Conservation (phyloP, 37 sponge, comb jelly and placozoan genomes). For the Halichondria panicea region DNA sequence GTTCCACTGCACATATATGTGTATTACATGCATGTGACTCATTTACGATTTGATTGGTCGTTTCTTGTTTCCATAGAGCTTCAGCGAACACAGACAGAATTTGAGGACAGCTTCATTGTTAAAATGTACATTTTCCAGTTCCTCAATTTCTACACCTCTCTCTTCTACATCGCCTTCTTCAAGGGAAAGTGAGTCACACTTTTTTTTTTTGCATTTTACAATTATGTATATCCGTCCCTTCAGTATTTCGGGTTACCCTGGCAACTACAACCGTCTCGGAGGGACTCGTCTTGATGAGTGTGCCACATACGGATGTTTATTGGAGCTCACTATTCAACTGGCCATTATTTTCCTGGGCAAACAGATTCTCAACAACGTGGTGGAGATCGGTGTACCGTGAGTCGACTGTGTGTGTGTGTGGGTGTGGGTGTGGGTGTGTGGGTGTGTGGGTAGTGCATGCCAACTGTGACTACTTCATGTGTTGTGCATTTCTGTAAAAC, state of each 20-base stretch:
- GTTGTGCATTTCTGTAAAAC: too few species aligned
- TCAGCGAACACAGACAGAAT: slow-evolving; percentile 95
- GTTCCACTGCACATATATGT: too few species aligned
- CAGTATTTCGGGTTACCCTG: slow-evolving; percentile 86
- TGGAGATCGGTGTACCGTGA: slow-evolving; percentile 91
- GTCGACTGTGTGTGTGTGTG: slow-evolving; percentile 36
- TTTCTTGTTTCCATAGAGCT: slow-evolving; percentile 61
- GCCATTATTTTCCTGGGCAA: slow-evolving; percentile 92
- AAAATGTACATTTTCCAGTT: slow-evolving; percentile 97
- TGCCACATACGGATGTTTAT: slow-evolving; percentile 91
- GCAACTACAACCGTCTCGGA: slow-evolving; percentile 67
- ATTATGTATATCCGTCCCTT: slow-evolving; percentile 2
- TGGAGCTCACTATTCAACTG: slow-evolving; percentile 95
- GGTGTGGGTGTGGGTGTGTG: too few species aligned
- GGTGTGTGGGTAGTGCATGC: too few species aligned
- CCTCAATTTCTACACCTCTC: slow-evolving; percentile 87
- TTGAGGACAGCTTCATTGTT: slow-evolving; percentile 94
- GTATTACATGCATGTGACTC: too few species aligned
- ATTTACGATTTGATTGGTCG: too few species aligned
- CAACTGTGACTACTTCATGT: too few species aligned
- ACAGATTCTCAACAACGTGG: slow-evolving; percentile 87
- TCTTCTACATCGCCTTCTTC: slow-evolving; percentile 96
- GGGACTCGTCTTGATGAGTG: slow-evolving; percentile 91
- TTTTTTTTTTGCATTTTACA: not conserved
- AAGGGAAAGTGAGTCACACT: slow-evolving; percentile 77